Percentiles rank a stretch among this genome's conserved stretches.
phyloP scores from a whole-genome alignment of 2,888 invertebrate genomes.

The Cerceris ruficornis region DNA sequence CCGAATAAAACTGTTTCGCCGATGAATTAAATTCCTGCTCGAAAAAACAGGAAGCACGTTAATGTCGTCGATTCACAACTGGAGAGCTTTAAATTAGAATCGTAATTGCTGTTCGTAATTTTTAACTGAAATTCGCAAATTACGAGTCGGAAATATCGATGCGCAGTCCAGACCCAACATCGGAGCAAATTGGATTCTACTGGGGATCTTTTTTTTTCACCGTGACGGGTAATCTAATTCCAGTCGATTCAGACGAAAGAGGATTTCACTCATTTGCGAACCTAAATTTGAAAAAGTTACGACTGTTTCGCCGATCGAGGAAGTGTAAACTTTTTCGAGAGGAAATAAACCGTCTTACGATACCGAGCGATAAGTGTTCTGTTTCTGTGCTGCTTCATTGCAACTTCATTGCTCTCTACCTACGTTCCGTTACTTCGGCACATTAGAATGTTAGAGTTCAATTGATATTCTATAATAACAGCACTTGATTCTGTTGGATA shows the following conservation, averaged over 20 bases:
- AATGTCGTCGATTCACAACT: conserved; percentile 3
- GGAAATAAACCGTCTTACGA: not conserved
- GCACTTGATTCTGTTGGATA: too few species aligned
- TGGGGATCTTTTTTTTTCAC: conserved; percentile 22
- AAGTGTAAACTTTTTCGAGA: too few species aligned
- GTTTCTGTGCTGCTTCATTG: too few species aligned
- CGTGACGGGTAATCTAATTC: conserved; percentile 45
- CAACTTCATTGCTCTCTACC: too few species aligned
- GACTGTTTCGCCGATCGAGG: too few species aligned
- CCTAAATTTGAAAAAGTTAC: conserved; percentile 13
- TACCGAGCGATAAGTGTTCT: too few species aligned
- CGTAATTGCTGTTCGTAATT: conserved; percentile 39
- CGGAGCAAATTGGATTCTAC: conserved; percentile 43
- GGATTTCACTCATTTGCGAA: conserved; percentile 1
- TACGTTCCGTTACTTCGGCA: too few species aligned
- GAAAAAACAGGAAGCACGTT: not conserved
- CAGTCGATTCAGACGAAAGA: conserved; percentile 20
- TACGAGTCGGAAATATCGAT: conserved; percentile 45
- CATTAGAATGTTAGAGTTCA: too few species aligned
- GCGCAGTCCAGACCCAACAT: conserved; percentile 3
- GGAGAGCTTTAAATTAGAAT: conserved; percentile 29
- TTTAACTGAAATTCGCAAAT: conserved; percentile 18
- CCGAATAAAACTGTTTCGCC: not conserved
- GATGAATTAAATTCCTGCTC: not conserved
- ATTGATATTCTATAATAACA: too few species aligned